Evolutionary conservation across 2,888 invertebrate genomes (phyloP), one percentile per base, ranked within the genome.

Genomic region (Cephus pygmeus): DNA sequence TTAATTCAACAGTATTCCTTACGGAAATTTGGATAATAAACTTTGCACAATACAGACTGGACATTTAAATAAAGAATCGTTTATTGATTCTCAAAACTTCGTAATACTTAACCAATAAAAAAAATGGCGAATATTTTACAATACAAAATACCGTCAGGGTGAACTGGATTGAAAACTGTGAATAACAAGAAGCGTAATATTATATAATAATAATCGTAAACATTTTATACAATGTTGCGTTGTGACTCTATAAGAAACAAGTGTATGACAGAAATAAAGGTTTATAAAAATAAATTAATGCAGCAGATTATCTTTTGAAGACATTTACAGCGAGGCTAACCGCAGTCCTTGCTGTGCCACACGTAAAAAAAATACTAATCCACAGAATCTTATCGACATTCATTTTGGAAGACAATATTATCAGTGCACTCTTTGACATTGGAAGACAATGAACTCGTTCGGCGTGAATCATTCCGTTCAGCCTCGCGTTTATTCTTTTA

Each of bases 401-500:
- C 23, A 56, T 56, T 68, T 56, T 75, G 78, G 78, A 78, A 78
- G 78, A 78, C 78, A 76, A n/a, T 23, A n/a, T 78, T 76, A 69
- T 73, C 68, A 78, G 36, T 75, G 73, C 31, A 71, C 56, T 33
- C 30, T 78, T 73, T 36, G 6, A 78, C 6, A 15, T 40, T 76
- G 78, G 78, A 78, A 78, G 78, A 78, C 78, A 73, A n/a, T 71
- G 35, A 34, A 78, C 73, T 56, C 23, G 23, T 56, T 76, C 40
- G 73, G 40, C 23, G 1, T 68, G 23, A 56, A 56, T 23, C 23
- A 9, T 23, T 23, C 6, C 1, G 23, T 23, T 56, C 9, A 23
- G 40, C 23, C 23, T 23, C 9, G 23, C 23, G 23, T 73, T 87
- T 88, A 90, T 87, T 94, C 93, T 83, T 94, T 94, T 69, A 97